phyloP scores from a whole-genome alignment of 1,140 invertebrate genomes.

The Macrotrachela quadricornifera region DNA sequence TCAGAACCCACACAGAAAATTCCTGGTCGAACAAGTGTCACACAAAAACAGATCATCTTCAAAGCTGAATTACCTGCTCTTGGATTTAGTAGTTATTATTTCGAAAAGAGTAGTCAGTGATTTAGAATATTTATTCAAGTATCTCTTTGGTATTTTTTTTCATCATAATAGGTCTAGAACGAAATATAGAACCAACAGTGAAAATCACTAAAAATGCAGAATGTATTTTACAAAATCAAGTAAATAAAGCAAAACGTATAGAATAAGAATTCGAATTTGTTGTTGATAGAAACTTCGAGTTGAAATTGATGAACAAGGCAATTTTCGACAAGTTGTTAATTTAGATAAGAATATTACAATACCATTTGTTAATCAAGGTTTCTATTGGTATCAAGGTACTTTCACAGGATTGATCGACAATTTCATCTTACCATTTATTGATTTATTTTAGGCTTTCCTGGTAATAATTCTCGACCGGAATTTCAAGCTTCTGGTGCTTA shows the following conservation, averaged over 20 bases:
- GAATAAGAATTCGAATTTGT: too few relatives aligned
- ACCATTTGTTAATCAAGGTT: background rate
- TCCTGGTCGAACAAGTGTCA: too few relatives aligned
- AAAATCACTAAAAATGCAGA: background rate
- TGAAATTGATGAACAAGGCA: constrained; percentile 2
- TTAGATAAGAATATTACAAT: background rate
- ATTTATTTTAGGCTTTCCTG: constrained; percentile 1
- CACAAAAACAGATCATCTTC: too few relatives aligned
- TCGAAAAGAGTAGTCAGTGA: too few relatives aligned
- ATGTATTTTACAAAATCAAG: background rate
- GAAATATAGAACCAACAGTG: background rate
- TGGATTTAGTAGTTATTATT: too few relatives aligned
- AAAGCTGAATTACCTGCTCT: too few relatives aligned
- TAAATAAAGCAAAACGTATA: background rate
- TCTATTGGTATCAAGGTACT: constrained; percentile 2
- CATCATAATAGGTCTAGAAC: background rate
- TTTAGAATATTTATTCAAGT: too few relatives aligned
- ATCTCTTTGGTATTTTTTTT: background rate
- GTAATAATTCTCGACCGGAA: constrained; percentile 18
- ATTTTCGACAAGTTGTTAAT: background rate
- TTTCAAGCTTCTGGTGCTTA: constrained; percentile 16
- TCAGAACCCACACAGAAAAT: too few relatives aligned
- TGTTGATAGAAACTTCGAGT: too few relatives aligned
- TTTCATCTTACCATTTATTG: background rate
- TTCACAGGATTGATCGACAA: background rate